Evolutionary conservation across 2,888 invertebrate species (phyloP).

Genomic region (Ichneumoninae sp.): DNA sequence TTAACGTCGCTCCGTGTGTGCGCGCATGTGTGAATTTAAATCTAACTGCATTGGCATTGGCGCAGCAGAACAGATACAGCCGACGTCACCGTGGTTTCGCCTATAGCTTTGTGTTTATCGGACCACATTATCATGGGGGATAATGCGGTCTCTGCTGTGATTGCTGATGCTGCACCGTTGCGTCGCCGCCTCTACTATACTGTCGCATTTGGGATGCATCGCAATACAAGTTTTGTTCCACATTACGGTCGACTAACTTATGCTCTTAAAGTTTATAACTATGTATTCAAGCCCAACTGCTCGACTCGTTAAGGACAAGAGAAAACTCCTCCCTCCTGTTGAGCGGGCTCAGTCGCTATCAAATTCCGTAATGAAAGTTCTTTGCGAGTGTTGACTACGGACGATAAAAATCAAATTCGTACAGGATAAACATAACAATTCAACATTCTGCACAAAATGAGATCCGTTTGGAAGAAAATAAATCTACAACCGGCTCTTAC

Average conservation of each 20-base stretch:
- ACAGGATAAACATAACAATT: background rate
- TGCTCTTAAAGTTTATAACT: background rate
- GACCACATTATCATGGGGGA: slow-evolving; percentile 60
- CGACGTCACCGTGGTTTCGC: slow-evolving; percentile 39
- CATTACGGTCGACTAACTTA: slow-evolving; percentile 5
- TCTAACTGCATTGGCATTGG: slow-evolving; percentile 42
- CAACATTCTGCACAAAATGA: background rate
- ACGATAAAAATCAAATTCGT: too few relatives aligned
- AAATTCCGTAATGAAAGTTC: background rate
- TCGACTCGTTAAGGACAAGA: background rate
- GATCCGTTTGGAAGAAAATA: too few relatives aligned
- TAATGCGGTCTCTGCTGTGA: slow-evolving; percentile 60
- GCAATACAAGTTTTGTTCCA: background rate
- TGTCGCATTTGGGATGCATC: slow-evolving; percentile 7
- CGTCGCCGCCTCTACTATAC: background rate
- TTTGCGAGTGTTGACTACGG: background rate
- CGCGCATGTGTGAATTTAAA: slow-evolving; percentile 40
- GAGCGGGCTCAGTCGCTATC: background rate
- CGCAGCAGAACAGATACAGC: slow-evolving; percentile 31
- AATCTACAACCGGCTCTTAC: background rate
- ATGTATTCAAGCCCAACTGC: background rate
- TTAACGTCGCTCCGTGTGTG: background rate
- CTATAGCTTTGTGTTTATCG: slow-evolving; percentile 58
- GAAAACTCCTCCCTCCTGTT: background rate
- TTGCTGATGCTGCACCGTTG: slow-evolving; percentile 59